phyloP scores from a whole-genome alignment of 1,140 invertebrate genomes.

The Cyclargus thomasi region DNA sequence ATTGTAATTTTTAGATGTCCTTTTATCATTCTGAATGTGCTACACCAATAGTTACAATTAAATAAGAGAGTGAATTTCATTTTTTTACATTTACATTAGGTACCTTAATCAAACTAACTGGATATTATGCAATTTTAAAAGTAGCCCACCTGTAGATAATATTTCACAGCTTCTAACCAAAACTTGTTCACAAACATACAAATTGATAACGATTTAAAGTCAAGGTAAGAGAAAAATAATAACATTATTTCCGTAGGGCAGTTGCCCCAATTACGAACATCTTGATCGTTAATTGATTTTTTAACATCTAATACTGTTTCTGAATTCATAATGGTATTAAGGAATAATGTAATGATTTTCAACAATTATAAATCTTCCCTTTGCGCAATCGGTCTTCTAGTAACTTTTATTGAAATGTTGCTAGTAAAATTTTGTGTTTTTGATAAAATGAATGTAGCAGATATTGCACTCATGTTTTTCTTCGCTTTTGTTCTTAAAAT shows the following conservation, averaged over 20 bases:
- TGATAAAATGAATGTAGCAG: too few relatives aligned
- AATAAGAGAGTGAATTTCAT: too few relatives aligned
- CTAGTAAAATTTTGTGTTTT: too few relatives aligned
- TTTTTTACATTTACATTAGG: background rate
- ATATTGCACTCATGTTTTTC: too few relatives aligned
- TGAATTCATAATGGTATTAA: slow-evolving; percentile 15
- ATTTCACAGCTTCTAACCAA: slow-evolving; percentile 35
- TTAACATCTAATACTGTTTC: background rate
- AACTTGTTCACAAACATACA: slow-evolving; percentile 36
- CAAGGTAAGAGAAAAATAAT: slow-evolving; percentile 36
- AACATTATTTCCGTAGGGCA: slow-evolving; percentile 41
- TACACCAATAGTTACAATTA: too few relatives aligned
- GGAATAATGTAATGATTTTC: background rate
- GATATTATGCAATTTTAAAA: background rate
- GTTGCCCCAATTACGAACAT: slow-evolving; percentile 27
- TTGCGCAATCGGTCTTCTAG: too few relatives aligned
- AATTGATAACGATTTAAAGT: slow-evolving; percentile 31
- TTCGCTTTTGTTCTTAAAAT: too few relatives aligned
- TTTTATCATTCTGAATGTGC: too few relatives aligned
- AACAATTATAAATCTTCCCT: too few relatives aligned
- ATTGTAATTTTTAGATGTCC: too few relatives aligned
- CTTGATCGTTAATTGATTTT: background rate
- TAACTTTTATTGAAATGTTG: too few relatives aligned
- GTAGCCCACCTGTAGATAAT: slow-evolving; percentile 34
- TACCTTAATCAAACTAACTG: background rate